Percentiles rank a stretch among this genome's conserved stretches.
phyloP scores from a whole-genome alignment of 2,113 vertebrate genomes.

The Aspidoscelis tigris region DNA sequence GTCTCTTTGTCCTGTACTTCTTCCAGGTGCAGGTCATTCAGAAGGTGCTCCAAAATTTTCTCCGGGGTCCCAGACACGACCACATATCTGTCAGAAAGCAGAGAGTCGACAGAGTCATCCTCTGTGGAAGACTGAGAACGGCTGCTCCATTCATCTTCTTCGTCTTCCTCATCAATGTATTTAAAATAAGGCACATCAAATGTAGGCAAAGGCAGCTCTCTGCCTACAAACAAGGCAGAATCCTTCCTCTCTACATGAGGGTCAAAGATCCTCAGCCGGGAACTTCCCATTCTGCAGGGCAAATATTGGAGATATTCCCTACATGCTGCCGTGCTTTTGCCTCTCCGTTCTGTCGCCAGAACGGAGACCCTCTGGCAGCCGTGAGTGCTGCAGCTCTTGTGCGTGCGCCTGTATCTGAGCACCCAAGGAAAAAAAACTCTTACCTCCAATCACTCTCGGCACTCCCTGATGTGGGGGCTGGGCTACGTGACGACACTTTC shows the following conservation, averaged over 20 bases:
- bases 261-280: conserved; percentile 79
- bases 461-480: conserved; percentile 81
- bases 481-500: conserved; percentile 85
- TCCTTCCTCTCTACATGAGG: conserved; percentile 78
- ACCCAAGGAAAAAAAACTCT: conserved; percentile 67
- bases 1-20: conserved; percentile 90
- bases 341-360: conserved; percentile 65
- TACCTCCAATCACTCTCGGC: conserved; percentile 76
- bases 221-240: conserved; percentile 77
- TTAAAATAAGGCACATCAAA: conserved; percentile 98
- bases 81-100: conserved; percentile 92
- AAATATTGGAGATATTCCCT: conserved; percentile 73
- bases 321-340: conserved; percentile 64
- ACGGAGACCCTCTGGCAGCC: conserved; percentile 75
- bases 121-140: conserved; percentile 93
- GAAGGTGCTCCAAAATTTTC: conserved; percentile 94
- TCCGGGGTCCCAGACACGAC: conserved; percentile 93
- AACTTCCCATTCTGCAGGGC: conserved; percentile 83
- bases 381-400: conserved; percentile 77
- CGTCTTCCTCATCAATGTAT: conserved; percentile 95
- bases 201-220: conserved; percentile 85
- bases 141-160: conserved; percentile 90
- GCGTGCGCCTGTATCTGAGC: conserved; percentile 31
- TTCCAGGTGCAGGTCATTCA: conserved; percentile 89
- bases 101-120: conserved; percentile 88